phyloP scores from a whole-genome alignment of 2,113 vertebrate genomes.

The Zapus hudsonius region DNA sequence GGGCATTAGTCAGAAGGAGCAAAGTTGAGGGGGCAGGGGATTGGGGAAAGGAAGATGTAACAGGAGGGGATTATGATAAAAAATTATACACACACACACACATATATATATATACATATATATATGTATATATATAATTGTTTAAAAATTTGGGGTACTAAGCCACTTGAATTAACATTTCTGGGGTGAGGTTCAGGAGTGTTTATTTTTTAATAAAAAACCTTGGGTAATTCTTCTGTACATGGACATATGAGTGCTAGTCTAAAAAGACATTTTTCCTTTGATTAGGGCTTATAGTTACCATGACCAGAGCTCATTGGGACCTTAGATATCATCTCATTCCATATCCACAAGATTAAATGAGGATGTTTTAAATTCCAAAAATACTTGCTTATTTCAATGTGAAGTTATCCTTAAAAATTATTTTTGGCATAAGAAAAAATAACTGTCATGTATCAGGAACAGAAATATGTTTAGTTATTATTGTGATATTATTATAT shows the following conservation, averaged over 20 bases:
- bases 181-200: neutral
- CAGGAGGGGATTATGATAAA: too few species aligned
- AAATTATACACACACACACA: too few species aligned
- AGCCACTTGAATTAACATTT: constrained; percentile 6
- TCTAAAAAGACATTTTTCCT: constrained; percentile 35
- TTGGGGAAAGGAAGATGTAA: too few species aligned
- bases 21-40: too few species aligned
- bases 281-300: constrained; percentile 40
- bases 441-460: constrained; percentile 16
- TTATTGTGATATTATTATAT: neutral
- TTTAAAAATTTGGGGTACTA: neutral
- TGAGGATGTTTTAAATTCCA: constrained; percentile 47
- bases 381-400: constrained; percentile 53
- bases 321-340: constrained; percentile 31
- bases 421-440: constrained; percentile 2
- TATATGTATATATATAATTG: too few species aligned
- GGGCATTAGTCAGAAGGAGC: too few species aligned
- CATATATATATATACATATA: too few species aligned
- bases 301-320: constrained; percentile 20
- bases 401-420: neutral
- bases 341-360: constrained; percentile 53
- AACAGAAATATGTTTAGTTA: neutral
- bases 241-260: neutral
- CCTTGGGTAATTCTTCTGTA: constrained; percentile 23
- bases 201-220: constrained; percentile 43